Percentiles rank a stretch among this genome's conserved stretches.
These are phyloP conservation scores for Phyllostomus hastatus DNA, from an alignment of 2,113 vertebrate genomes.

Conservation along the genomic window DNA sequence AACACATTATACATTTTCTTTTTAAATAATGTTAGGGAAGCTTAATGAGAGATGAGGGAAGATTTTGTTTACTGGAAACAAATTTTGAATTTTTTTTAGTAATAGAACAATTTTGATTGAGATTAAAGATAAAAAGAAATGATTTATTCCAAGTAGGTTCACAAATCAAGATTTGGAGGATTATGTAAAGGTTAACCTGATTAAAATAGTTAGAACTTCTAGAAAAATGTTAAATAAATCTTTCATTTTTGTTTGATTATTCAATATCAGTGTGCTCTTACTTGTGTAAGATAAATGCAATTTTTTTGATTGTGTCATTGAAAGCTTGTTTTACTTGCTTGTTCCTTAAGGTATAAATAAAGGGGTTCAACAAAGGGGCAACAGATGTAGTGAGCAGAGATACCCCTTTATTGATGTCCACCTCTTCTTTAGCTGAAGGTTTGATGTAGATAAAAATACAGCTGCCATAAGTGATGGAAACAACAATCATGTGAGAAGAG, in stretches of 20 bases:
- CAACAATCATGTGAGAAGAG: constrained; percentile 59
- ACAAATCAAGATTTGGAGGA: not conserved
- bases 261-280: not conserved
- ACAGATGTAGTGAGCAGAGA: constrained; percentile 31
- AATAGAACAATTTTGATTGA: not conserved
- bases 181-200: not conserved
- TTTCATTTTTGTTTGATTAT: not conserved
- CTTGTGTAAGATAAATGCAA: not conserved
- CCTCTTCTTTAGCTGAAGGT: constrained; percentile 46
- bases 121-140: not conserved
- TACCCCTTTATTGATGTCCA: constrained; percentile 31
- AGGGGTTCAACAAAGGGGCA: constrained; percentile 49
- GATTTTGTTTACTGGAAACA: not conserved
- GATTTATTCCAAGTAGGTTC: not conserved
- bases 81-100: not conserved
- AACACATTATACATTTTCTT: not conserved
- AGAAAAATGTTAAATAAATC: not conserved
- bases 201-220: not conserved
- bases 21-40: not conserved
- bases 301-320: constrained; percentile 2
- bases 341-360: constrained; percentile 60
- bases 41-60: not conserved
- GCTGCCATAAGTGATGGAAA: constrained; percentile 56
- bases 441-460: constrained; percentile 65
- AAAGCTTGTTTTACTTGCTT: constrained; percentile 60